phyloP scores from a whole-genome alignment of 1,140 invertebrate species.

The Penaeus vannamei region DNA sequence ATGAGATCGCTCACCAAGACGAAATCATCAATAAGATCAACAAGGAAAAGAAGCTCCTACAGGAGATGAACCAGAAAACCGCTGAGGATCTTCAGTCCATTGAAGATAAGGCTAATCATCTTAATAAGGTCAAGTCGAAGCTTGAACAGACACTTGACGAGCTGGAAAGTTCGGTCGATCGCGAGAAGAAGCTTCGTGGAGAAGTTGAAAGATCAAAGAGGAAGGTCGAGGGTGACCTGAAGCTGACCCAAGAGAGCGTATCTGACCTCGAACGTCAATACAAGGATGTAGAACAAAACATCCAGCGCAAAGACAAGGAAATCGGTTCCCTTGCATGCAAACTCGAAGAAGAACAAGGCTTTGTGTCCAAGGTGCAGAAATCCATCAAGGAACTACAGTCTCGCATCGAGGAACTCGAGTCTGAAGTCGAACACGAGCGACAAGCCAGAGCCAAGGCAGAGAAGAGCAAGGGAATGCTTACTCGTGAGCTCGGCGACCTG shows the following conservation, averaged over 20 bases:
- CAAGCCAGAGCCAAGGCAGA: conserved; percentile 71
- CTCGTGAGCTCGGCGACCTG: conserved; percentile 47
- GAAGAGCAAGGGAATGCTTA: conserved; percentile 74
- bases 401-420: conserved; percentile 77
- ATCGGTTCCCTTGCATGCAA: conserved; percentile 94
- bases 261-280: conserved; percentile 91
- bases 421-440: conserved; percentile 76
- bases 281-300: conserved; percentile 96
- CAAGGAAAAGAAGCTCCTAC: conserved; percentile 78
- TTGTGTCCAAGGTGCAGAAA: conserved; percentile 77
- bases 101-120: conserved; percentile 99
- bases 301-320: conserved; percentile 98
- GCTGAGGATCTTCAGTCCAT: conserved; percentile 84
- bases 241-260: conserved; percentile 52
- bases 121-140: conserved; percentile 82
- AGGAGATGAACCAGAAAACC: conserved; percentile 77
- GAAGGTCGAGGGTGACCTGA: conserved; percentile 60
- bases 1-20: conserved; percentile 54
- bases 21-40: conserved; percentile 57
- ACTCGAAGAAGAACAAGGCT: conserved; percentile 80
- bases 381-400: conserved; percentile 78
- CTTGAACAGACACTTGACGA: conserved; percentile 53
- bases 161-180: conserved; percentile 50
- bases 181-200: conserved; percentile 54
- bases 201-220: conserved; percentile 59